Percentiles rank a stretch among this genome's conserved stretches.
These are phyloP conservation scores for Vandiemenella viatica DNA, from an alignment of 2,888 invertebrate genomes.

Conservation along the genomic window DNA sequence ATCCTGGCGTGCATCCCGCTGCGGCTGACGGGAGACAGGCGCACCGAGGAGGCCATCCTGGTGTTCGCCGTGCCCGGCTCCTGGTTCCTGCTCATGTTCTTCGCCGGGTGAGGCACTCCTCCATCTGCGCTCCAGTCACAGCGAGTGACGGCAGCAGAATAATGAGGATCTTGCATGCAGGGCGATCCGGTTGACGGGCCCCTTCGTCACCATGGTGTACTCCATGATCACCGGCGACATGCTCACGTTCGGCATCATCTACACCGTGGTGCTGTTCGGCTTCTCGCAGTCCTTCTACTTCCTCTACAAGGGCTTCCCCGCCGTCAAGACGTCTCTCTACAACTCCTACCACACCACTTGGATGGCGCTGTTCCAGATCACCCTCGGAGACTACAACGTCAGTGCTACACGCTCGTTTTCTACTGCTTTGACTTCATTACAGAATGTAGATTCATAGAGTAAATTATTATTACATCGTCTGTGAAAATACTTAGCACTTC, in stretches of 20 bases:
- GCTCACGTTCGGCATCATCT: slow-evolving; percentile 96
- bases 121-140: too few relatives aligned
- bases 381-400: slow-evolving; percentile 94
- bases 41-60: slow-evolving; percentile 80
- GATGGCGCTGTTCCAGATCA: slow-evolving; percentile 97
- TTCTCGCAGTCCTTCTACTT: slow-evolving; percentile 94
- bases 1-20: slow-evolving; percentile 82
- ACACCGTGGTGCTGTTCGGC: slow-evolving; percentile 82
- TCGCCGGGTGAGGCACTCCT: slow-evolving; percentile 81
- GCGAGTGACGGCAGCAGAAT: too few relatives aligned
- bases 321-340: slow-evolving; percentile 64
- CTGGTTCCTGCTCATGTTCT: slow-evolving; percentile 97
- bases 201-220: slow-evolving; percentile 98
- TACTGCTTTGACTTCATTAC: too few relatives aligned
- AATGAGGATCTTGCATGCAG: slow-evolving; percentile 39
- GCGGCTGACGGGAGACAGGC: slow-evolving; percentile 54
- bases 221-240: slow-evolving; percentile 98
- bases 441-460: too few relatives aligned
- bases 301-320: slow-evolving; percentile 79
- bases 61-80: slow-evolving; percentile 87
- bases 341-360: slow-evolving; percentile 80
- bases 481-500: too few relatives aligned
- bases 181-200: slow-evolving; percentile 86
- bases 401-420: too few relatives aligned
- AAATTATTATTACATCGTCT: too few relatives aligned